Conservation (phyloP, 1,140 invertebrate species). For the Drosophila ficusphila region DNA sequence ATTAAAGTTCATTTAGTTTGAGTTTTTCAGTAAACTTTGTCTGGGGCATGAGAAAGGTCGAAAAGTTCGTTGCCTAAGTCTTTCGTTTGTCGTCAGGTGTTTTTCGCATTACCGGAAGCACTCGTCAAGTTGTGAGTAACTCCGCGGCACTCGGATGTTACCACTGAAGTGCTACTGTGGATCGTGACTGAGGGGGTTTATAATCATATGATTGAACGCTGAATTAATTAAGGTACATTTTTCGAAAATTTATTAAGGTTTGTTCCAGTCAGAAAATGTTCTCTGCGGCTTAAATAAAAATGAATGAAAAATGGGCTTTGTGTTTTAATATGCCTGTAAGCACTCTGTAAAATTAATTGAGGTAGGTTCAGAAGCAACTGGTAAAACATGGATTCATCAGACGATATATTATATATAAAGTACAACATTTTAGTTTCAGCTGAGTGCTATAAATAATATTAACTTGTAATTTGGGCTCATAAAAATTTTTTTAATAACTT, state of each 20-base stretch:
- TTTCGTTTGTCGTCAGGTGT: slow-evolving; percentile 53
- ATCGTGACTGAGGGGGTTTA: slow-evolving; percentile 11
- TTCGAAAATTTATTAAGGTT: slow-evolving; percentile 16
- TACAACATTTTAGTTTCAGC: no score
- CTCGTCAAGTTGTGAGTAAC: slow-evolving; percentile 30
- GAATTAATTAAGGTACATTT: neutral
- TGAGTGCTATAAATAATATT: no score
- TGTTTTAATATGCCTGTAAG: neutral
- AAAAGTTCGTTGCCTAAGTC: slow-evolving; percentile 73
- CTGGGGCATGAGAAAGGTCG: slow-evolving; percentile 52
- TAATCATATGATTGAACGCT: neutral
- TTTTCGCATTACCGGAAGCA: slow-evolving; percentile 62
- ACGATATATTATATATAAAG: no score
- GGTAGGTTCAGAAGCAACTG: slow-evolving; percentile 5
- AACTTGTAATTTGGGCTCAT: no score
- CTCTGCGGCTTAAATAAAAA: slow-evolving; percentile 18
- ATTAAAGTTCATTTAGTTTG: slow-evolving; percentile 52
- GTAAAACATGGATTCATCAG: neutral
- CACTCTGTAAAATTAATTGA: neutral
- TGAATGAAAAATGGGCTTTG: slow-evolving; percentile 2
- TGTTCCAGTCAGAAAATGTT: slow-evolving; percentile 12
- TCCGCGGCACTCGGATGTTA: slow-evolving; percentile 25
- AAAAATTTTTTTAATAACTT: no score
- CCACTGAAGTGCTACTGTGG: slow-evolving; percentile 35
- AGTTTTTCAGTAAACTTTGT: neutral